Evolutionary conservation across 1,140 invertebrate genomes (phyloP), one percentile per base, ranked within the genome.

Genomic region (Varroa destructor): DNA sequence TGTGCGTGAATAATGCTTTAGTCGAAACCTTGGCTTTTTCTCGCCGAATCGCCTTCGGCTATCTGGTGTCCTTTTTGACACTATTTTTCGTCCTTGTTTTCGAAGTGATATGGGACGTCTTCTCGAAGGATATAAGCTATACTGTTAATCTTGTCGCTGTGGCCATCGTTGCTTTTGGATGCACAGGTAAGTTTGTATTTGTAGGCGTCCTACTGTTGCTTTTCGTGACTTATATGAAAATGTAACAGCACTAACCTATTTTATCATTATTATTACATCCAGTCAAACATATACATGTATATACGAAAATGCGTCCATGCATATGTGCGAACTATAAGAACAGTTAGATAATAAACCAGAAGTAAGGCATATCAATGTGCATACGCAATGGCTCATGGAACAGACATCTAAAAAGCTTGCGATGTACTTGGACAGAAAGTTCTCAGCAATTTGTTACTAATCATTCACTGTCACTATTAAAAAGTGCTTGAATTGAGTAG

Each of bases 21-120:
- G 85, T 94, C 0, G 89, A 92, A 76, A 82, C 87, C n/a, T 84
- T 91, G 54, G 86, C 88, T 0, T 82, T 93, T 42, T 87, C 89
- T 76, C 86, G 86, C 2, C 84, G 91, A 72, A 92, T 93, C 64
- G 88, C 87, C 61, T 91, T 92, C 78, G 91, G 90, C 71, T 93
- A 93, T 78, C 78, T 89, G 55, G 82, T 93, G 37, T 89, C 90
- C 0, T 86, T 92, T 64, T 79, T 86, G 1, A 91, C 88, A 1
- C 81, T 94, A 67, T 81, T 89, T 73, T 89, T 91, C 76, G 87
- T 93, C 12, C 86, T 88, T 1, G 82, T 89, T 0, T 91, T 87
- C 77, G 90, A 93, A 79, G 85, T 93, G 73, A 89, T 87, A 80
- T 89, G 86, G 84, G 86, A 90, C 77, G 80, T 88, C 14, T 92